Conservation (phyloP, 2,888 invertebrate genomes). For the Apoderus coryli region DNA sequence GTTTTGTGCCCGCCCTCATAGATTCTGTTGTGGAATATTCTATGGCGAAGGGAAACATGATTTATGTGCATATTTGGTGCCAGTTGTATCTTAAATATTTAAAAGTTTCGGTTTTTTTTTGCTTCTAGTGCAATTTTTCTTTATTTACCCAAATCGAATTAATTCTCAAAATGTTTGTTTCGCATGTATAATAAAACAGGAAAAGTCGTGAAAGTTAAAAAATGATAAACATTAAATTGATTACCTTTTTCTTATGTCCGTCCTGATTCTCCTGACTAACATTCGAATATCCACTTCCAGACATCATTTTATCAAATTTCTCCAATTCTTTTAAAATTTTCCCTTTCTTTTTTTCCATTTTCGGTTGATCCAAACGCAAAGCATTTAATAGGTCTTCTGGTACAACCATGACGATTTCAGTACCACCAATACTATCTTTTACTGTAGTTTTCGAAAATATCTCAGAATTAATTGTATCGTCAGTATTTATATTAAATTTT, state of each 20-base stretch:
- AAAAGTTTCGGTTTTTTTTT: too few species aligned
- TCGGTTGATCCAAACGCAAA: conserved; percentile 23
- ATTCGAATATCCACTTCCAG: conserved; percentile 25
- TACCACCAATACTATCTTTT: conserved; percentile 22
- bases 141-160: too few species aligned
- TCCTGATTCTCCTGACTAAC: conserved; percentile 23
- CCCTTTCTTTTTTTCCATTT: conserved; percentile 25
- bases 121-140: too few species aligned
- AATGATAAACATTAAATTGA: conserved; percentile 3
- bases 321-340: conserved; percentile 28
- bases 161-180: too few species aligned
- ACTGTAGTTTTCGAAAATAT: conserved; percentile 14
- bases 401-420: conserved; percentile 23
- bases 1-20: too few species aligned
- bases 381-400: conserved; percentile 23
- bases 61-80: too few species aligned
- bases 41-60: too few species aligned
- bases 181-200: too few species aligned
- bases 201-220: too few species aligned
- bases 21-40: too few species aligned
- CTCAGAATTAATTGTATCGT: conserved; percentile 4
- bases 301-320: conserved; percentile 25
- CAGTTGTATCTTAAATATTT: too few species aligned
- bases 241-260: conserved; percentile 26
- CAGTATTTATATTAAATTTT: conserved; percentile 15